Percentiles rank a stretch among this genome's conserved stretches.
Conservation (phyloP, 2,113 vertebrate genomes). For the Hippopotamus amphibius region DNA sequence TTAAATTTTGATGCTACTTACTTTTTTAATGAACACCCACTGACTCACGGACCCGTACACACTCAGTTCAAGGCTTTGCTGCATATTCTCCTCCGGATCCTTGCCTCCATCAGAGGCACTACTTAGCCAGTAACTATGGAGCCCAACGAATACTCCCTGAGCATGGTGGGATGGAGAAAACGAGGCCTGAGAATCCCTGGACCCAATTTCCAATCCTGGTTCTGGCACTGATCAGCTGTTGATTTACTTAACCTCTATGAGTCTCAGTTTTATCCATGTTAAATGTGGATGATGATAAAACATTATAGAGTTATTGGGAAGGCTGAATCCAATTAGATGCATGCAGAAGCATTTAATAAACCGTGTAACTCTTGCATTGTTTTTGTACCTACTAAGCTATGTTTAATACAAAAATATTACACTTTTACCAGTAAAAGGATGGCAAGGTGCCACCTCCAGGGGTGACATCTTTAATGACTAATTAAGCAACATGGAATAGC, state of each 20-base stretch:
- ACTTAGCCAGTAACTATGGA: neutral
- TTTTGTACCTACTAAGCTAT: neutral
- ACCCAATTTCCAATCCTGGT: neutral
- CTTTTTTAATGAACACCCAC: neutral
- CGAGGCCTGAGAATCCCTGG: neutral
- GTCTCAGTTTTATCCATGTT: neutral
- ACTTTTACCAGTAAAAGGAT: neutral
- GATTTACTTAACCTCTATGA: neutral
- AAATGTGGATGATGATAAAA: neutral
- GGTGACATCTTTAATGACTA: neutral
- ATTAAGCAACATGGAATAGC: neutral
- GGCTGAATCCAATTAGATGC: neutral
- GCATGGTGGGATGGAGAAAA: neutral
- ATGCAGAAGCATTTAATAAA: conserved; percentile 21
- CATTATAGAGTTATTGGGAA: neutral
- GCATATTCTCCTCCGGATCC: neutral
- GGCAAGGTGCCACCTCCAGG: neutral
- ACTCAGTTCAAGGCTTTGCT: neutral
- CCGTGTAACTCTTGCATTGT: neutral
- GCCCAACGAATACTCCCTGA: neutral
- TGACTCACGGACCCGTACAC: neutral
- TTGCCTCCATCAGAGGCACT: neutral
- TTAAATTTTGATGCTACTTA: neutral
- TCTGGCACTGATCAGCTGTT: neutral
- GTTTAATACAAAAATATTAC: neutral